Conservation (phyloP, 2,888 invertebrate genomes). For the Abscondita cerata region DNA sequence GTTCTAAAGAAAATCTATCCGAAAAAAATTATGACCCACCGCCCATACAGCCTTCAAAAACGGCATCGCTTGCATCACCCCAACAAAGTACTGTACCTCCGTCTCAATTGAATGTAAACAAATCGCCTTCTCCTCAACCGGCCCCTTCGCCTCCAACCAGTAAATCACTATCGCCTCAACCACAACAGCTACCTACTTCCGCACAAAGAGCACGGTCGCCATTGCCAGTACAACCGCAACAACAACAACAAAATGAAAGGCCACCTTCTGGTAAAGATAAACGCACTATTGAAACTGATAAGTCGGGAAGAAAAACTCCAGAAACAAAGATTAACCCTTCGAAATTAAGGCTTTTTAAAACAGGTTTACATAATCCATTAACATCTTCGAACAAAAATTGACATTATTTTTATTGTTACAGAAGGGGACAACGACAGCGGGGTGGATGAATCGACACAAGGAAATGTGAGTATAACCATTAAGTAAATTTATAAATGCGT, state of each 20-base stretch:
- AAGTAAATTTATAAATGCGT: no score
- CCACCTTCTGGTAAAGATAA: background rate
- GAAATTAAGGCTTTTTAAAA: constrained; percentile 16
- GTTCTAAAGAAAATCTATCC: constrained; percentile 13
- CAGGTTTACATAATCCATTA: constrained; percentile 15
- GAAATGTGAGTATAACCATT: constrained; percentile 69
- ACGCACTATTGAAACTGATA: constrained; percentile 7
- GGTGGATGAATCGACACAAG: constrained; percentile 81
- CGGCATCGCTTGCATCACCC: background rate
- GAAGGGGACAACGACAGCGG: constrained; percentile 86
- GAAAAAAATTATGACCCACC: background rate
- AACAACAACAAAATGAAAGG: background rate
- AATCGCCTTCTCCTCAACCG: no score
- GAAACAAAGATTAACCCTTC: constrained; percentile 7
- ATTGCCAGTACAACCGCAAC: background rate
- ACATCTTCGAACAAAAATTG: no score
- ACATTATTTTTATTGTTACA: constrained; percentile 48
- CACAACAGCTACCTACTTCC: background rate
- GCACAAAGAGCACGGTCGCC: background rate
- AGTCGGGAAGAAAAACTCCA: constrained; percentile 12
- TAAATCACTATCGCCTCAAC: no score
- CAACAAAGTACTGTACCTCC: constrained; percentile 1
- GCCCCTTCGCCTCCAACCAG: no score
- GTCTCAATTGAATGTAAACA: background rate
- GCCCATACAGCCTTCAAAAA: background rate